A percentile compares a stretch with the other conserved stretches of the same genome.
Conservation (phyloP, 2,797 vertebrate species). For the Peromyscus melanophrys region DNA sequence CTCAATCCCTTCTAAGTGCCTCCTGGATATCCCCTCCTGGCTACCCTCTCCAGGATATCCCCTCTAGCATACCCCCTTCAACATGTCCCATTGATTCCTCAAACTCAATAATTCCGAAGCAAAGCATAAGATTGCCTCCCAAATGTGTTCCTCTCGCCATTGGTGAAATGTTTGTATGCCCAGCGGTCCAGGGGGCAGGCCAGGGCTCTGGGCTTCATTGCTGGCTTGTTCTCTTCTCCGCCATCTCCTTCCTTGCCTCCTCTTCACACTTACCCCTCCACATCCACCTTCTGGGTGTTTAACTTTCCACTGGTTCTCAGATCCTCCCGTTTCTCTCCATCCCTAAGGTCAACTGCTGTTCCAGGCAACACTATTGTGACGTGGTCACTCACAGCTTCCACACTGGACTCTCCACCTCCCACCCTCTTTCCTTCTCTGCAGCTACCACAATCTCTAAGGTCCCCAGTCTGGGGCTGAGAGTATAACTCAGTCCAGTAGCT, state of each 20-base stretch:
- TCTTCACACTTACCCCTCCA: not conserved
- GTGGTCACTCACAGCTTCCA: not conserved
- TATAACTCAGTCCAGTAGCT: not conserved
- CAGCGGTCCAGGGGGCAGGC: not conserved
- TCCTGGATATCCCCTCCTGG: not conserved
- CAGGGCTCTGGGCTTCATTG: not conserved
- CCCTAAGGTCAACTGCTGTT: not conserved
- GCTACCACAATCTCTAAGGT: not conserved
- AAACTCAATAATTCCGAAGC: not conserved
- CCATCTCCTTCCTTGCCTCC: not conserved
- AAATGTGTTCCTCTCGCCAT: not conserved
- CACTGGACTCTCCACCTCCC: not conserved
- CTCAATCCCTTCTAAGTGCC: not conserved
- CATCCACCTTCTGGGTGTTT: not conserved
- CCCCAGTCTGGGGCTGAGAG: not conserved
- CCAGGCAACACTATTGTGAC: not conserved
- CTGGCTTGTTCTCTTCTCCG: not conserved
- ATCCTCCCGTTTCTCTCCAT: not conserved
- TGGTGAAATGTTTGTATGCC: not conserved
- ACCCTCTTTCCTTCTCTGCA: not conserved
- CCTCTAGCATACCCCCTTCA: not conserved
- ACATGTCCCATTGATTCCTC: not conserved
- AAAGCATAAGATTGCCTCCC: not conserved
- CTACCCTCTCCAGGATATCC: no score
- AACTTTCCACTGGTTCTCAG: not conserved